Evolutionary conservation across 2,888 invertebrate species (phyloP), one percentile per base, ranked within the genome.

Genomic region (Deilephila elpenor): DNA sequence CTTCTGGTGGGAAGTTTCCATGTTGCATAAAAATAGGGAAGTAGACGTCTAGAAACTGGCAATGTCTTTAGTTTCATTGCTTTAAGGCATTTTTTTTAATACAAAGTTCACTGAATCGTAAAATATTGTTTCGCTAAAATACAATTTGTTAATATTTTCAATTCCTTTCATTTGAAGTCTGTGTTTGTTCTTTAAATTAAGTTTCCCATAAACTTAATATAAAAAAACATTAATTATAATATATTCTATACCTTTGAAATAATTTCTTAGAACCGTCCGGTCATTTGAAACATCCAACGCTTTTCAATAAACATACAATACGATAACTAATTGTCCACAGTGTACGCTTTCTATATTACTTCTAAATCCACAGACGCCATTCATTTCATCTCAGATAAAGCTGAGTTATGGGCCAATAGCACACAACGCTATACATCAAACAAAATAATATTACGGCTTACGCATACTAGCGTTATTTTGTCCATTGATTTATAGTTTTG

Each of bases 381-480:
- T 67, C 67, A 51, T 67, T 67, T 51, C 67, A 67, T 67, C 51
- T 67, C 67, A 67, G 67, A 67, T 67, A 67, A 51, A 67, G 25
- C 67, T 67, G 67, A 67, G 67, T 67, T 67, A 67, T 67, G 67
- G 67, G 67, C 67, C 67, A 67, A 67, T 51, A 67, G 51, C 51
- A 44, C 62, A 62, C 67, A 67, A 67, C 44, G 67, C 67, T 51
- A 17, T 67, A 67, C 67, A 67, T 67, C 67, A 67, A 67, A 67
- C 67, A 67, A 67, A 25, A 20, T 67, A 17, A 67, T 67, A 25
- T 67, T 25, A 67, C 44, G 67, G 44, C 44, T 44, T 25, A 51
- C 67, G 67, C 67, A 51, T 25, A 67, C 51, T 44, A 14, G 5
- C 17, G 25, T 32, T 60, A 60, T 32, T 61, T 37, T 34, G n/a